phyloP scores from a whole-genome alignment of 1,140 invertebrate genomes.

The Dendroctonus valens region DNA sequence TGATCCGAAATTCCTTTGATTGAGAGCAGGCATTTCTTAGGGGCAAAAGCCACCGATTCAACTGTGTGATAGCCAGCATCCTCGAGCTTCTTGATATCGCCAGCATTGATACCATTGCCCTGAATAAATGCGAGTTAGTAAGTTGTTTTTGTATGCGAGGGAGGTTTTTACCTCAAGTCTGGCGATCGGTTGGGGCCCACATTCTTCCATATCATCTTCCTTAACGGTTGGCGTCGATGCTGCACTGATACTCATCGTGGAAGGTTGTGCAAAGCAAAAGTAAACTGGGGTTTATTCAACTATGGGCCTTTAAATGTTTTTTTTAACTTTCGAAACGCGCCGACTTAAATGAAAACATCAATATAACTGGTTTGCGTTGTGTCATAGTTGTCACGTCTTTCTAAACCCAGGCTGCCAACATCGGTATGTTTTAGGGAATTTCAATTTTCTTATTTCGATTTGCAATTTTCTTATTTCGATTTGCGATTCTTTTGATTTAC shows the following conservation, averaged over 20 bases:
- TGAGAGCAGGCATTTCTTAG: slow-evolving; percentile 83
- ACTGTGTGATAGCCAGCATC: slow-evolving; percentile 94
- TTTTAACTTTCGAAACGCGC: too few species aligned
- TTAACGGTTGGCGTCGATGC: slow-evolving; percentile 52
- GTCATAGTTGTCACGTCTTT: too few species aligned
- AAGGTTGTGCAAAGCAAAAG: too few species aligned
- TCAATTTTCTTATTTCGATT: too few species aligned
- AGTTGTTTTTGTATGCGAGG: neutral
- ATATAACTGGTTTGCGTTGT: too few species aligned
- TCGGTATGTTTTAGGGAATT: too few species aligned
- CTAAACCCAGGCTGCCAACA: too few species aligned
- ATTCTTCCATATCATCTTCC: slow-evolving; percentile 58
- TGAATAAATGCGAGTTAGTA: slow-evolving; percentile 42
- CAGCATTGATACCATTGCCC: slow-evolving; percentile 84
- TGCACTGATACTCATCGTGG: slow-evolving; percentile 30
- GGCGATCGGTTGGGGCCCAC: slow-evolving; percentile 59
- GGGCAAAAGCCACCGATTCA: slow-evolving; percentile 91
- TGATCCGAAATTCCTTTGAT: slow-evolving; percentile 98
- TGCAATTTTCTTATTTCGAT: too few species aligned
- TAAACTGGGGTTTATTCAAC: too few species aligned
- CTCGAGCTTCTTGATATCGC: slow-evolving; percentile 91
- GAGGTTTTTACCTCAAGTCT: slow-evolving; percentile 59
- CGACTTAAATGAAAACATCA: too few species aligned
- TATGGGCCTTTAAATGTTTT: too few species aligned
- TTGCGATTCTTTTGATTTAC: too few species aligned